Conservation (phyloP, 1,140 invertebrate genomes). For the Saccostrea glomerata region DNA sequence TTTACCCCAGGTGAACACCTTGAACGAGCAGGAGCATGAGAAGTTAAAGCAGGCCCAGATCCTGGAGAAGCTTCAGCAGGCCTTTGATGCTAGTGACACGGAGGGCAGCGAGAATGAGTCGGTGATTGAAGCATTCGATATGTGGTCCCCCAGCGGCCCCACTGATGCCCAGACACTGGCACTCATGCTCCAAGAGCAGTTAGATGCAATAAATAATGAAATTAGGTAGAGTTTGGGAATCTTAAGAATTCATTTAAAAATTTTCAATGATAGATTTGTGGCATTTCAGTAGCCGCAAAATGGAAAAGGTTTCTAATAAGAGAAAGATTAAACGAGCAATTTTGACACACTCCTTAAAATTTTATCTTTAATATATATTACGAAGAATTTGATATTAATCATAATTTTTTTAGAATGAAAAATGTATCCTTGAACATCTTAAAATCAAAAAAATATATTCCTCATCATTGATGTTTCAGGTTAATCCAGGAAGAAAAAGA, state of each 20-base stretch:
- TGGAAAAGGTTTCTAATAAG: no score
- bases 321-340: no score
- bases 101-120: slow-evolving; percentile 82
- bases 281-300: no score
- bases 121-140: slow-evolving; percentile 85
- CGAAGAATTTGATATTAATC: no score
- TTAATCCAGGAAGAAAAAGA: slow-evolving; percentile 99
- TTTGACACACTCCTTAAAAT: no score
- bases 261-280: no score
- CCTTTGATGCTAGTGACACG: slow-evolving; percentile 90
- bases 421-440: no score
- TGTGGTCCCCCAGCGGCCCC: slow-evolving; percentile 83
- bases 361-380: no score
- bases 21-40: slow-evolving; percentile 91
- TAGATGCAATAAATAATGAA: slow-evolving; percentile 99
- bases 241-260: not conserved
- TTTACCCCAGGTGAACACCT: slow-evolving; percentile 79
- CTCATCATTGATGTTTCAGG: slow-evolving; percentile 68
- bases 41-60: slow-evolving; percentile 96
- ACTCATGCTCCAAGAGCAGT: slow-evolving; percentile 98
- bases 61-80: slow-evolving; percentile 93
- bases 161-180: slow-evolving; percentile 98
- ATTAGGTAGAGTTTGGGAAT: slow-evolving; percentile 83
- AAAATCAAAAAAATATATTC: not conserved
- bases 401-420: not conserved